phyloP scores from a whole-genome alignment of 2,888 invertebrate genomes.

The Acheta domesticus region DNA sequence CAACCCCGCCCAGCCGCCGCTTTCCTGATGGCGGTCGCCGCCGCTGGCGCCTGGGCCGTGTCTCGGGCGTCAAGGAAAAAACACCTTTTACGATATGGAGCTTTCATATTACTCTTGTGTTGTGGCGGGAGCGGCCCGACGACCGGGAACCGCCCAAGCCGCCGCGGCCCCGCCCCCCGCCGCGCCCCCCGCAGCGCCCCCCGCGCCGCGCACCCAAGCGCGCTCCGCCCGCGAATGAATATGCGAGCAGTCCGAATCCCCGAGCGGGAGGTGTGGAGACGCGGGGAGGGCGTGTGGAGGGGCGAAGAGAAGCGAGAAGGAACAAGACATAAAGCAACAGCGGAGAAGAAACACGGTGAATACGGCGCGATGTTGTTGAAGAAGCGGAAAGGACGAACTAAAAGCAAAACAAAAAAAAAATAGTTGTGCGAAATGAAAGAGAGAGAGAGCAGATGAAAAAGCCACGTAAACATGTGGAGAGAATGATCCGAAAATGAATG shows the following conservation, averaged over 20 bases:
- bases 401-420: too few species aligned
- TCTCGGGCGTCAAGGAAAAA: background rate
- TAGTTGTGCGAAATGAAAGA: too few species aligned
- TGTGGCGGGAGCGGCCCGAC: background rate
- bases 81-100: slow-evolving; percentile 18
- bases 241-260: background rate
- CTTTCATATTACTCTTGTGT: background rate
- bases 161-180: too few species aligned
- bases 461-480: too few species aligned
- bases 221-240: background rate
- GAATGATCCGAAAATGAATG: too few species aligned
- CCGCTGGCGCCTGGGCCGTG: background rate
- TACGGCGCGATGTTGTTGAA: too few species aligned
- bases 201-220: background rate
- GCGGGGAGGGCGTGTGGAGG: background rate
- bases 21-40: background rate
- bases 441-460: too few species aligned
- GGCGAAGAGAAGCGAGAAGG: too few species aligned
- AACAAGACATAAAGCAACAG: too few species aligned
- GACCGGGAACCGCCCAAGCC: background rate
- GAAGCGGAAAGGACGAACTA: too few species aligned
- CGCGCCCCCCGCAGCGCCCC: too few species aligned
- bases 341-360: too few species aligned
- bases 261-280: background rate
- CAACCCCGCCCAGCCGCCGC: background rate